Evolutionary conservation across 2,113 vertebrate genomes (phyloP).

Genomic region (Casuarius casuarius): DNA sequence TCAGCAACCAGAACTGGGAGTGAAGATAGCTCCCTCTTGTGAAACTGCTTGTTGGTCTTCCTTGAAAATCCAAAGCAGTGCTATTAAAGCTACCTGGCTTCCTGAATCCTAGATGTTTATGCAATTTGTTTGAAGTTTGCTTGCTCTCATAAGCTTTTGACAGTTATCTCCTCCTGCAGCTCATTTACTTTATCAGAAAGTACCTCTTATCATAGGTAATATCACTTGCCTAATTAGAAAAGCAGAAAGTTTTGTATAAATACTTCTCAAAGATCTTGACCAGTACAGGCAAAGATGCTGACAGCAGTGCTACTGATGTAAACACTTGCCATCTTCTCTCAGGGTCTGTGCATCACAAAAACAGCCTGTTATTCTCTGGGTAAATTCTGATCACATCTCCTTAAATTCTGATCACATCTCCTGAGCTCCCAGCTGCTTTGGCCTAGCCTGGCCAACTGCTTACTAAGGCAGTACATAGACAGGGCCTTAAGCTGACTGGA

Average conservation of each 20-base stretch:
- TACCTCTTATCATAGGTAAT: accelerated
- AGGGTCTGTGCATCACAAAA: not conserved
- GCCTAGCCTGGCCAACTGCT: not conserved
- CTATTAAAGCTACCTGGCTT: not conserved
- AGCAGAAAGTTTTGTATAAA: not conserved
- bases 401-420: not conserved
- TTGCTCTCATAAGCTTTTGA: not conserved
- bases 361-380: not conserved
- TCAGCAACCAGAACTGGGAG: not conserved
- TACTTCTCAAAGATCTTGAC: not conserved
- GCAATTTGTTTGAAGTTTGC: not conserved
- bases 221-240: not conserved
- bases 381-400: not conserved
- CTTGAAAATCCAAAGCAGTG: not conserved
- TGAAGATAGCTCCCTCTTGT: not conserved
- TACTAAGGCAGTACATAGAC: not conserved
- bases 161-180: not conserved
- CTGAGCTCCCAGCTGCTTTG: not conserved
- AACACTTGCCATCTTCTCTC: too few species aligned
- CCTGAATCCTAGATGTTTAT: not conserved
- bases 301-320: not conserved
- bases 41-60: not conserved
- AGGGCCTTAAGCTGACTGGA: not conserved
- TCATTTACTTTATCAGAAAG: not conserved
- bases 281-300: not conserved